phyloP scores from a whole-genome alignment of 2,797 vertebrate genomes.

The Zalophus californianus region DNA sequence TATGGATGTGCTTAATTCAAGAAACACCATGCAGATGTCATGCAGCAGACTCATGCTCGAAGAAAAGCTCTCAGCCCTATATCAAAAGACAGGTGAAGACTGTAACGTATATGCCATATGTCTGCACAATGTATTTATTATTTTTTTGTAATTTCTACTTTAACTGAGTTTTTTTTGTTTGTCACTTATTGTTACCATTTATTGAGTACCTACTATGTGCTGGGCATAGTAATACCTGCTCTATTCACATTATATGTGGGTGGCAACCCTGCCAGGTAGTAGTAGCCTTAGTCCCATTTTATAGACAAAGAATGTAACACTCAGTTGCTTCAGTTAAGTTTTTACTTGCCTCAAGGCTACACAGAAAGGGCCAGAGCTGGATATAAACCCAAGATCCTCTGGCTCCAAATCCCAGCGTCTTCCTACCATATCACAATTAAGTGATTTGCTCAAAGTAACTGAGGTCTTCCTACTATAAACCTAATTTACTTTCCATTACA shows the following conservation, averaged over 20 bases:
- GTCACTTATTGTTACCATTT: neutral
- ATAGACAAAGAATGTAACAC: neutral
- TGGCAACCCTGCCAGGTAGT: neutral
- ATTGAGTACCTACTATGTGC: neutral
- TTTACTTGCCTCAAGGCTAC: neutral
- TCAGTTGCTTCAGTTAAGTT: neutral
- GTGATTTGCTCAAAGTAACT: neutral
- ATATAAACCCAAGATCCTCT: neutral
- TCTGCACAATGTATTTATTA: neutral
- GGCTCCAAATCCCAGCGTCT: neutral
- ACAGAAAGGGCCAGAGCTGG: neutral
- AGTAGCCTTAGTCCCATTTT: neutral
- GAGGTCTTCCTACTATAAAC: neutral
- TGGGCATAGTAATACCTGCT: neutral
- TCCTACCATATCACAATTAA: neutral
- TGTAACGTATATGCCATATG: neutral
- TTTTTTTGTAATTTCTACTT: neutral
- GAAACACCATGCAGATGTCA: neutral
- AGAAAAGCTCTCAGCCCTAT: neutral
- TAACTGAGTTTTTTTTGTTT: neutral
- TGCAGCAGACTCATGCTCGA: neutral
- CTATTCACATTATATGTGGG: neutral
- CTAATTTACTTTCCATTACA: neutral
- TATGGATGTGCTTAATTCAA: neutral
- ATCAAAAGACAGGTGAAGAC: neutral